phyloP scores from a whole-genome alignment of 2,888 invertebrate genomes.

The Fragum fragum region DNA sequence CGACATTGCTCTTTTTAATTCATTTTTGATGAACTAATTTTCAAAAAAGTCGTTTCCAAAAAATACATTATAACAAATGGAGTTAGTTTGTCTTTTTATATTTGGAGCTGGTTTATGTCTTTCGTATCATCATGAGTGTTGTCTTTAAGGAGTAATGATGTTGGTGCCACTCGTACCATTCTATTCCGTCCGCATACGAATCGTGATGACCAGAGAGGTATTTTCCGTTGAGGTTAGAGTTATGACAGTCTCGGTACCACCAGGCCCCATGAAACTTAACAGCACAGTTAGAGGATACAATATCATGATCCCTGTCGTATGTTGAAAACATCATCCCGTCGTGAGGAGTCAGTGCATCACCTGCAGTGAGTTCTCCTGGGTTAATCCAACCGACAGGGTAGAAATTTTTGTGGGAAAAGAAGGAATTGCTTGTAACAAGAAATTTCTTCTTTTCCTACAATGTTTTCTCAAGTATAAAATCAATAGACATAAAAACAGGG shows the following conservation, averaged over 20 bases:
- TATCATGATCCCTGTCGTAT: slow-evolving; percentile 18
- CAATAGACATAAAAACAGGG: too few species aligned
- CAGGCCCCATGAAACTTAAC: slow-evolving; percentile 18
- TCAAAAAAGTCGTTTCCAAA: too few species aligned
- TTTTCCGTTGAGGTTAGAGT: slow-evolving; percentile 23
- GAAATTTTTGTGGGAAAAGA: too few species aligned
- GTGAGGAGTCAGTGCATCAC: background rate
- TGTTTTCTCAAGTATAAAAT: too few species aligned
- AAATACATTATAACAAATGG: too few species aligned
- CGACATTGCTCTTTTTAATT: too few species aligned
- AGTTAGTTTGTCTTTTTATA: too few species aligned
- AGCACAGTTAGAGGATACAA: background rate
- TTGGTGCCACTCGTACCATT: slow-evolving; percentile 20
- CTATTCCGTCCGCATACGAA: slow-evolving; percentile 6
- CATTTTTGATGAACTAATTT: too few species aligned
- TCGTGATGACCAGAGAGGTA: slow-evolving; percentile 18
- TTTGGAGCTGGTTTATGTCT: background rate
- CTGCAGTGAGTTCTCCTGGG: background rate
- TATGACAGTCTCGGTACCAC: slow-evolving; percentile 16
- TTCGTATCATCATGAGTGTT: slow-evolving; percentile 21
- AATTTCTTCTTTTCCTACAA: too few species aligned
- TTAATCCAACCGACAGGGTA: too few species aligned
- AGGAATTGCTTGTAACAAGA: too few species aligned
- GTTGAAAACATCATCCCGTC: slow-evolving; percentile 30
- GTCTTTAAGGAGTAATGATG: slow-evolving; percentile 17